phyloP scores from a whole-genome alignment of 2,113 vertebrate genomes.

The Brachypodius melanocephalos region DNA sequence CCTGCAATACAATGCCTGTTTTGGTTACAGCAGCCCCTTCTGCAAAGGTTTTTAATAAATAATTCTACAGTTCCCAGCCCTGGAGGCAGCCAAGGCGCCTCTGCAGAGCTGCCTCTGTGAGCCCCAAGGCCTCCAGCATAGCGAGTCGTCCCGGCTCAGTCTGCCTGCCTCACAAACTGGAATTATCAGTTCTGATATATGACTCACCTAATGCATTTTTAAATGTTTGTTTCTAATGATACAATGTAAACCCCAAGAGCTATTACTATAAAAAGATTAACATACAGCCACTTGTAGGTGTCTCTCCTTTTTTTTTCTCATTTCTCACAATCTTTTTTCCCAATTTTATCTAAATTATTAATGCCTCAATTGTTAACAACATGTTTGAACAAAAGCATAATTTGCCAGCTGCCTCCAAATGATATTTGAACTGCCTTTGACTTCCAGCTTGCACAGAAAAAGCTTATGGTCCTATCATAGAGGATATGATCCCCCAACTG shows the following conservation, averaged over 20 bases:
- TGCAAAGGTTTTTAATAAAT: background rate
- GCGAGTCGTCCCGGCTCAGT: fast-evolving
- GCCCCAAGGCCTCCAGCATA: background rate
- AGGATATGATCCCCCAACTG: background rate
- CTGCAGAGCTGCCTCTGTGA: background rate
- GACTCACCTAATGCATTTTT: background rate
- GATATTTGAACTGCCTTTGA: background rate
- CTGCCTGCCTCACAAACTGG: background rate
- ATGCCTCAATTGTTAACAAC: background rate
- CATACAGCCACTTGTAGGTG: background rate
- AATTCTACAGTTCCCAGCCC: background rate
- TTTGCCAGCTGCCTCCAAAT: background rate
- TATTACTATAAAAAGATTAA: background rate
- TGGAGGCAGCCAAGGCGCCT: background rate
- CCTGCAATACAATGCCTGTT: background rate
- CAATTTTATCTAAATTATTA: background rate
- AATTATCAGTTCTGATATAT: background rate
- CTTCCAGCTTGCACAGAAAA: background rate
- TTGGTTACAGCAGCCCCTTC: background rate
- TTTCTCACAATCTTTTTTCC: background rate
- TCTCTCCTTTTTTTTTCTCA: background rate
- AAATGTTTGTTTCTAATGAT: background rate
- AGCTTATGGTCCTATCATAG: background rate
- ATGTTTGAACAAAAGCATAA: background rate
- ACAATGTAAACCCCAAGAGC: background rate